phyloP scores from a whole-genome alignment of 2,113 vertebrate species.

The Pygoscelis adeliae region DNA sequence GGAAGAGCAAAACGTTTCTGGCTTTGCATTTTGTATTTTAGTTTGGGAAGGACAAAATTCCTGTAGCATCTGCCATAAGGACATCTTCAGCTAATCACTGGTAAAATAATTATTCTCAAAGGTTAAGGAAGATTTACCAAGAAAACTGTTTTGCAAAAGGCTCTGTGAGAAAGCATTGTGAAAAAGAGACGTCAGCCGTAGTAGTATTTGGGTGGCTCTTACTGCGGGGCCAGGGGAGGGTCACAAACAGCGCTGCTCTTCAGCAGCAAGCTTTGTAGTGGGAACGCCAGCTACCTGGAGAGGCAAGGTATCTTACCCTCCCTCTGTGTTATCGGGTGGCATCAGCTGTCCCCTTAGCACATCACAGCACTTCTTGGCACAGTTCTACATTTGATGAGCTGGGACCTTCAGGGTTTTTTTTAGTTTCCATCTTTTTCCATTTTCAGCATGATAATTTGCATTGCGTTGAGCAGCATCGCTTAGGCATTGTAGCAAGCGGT shows the following conservation, averaged over 20 bases:
- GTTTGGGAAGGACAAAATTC: background rate
- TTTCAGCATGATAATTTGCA: background rate
- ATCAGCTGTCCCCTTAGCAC: background rate
- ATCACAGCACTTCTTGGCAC: background rate
- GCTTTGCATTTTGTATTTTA: background rate
- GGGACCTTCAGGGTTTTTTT: background rate
- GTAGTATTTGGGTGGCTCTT: background rate
- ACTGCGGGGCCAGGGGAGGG: accelerated
- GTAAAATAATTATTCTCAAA: background rate
- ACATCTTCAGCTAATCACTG: background rate
- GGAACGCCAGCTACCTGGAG: background rate
- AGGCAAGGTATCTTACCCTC: background rate
- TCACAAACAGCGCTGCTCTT: background rate
- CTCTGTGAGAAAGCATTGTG: background rate
- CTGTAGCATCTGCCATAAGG: background rate
- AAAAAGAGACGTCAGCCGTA: background rate
- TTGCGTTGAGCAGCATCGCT: background rate
- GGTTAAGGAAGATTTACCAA: background rate
- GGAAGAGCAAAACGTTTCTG: background rate
- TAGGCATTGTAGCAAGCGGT: background rate
- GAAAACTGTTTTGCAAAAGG: background rate
- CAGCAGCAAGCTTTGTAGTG: background rate
- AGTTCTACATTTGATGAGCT: background rate
- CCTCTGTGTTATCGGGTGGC: background rate
- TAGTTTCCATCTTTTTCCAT: background rate